Evolutionary conservation across 2,113 vertebrate species (phyloP).

Genomic region (Scophthalmus maximus): DNA sequence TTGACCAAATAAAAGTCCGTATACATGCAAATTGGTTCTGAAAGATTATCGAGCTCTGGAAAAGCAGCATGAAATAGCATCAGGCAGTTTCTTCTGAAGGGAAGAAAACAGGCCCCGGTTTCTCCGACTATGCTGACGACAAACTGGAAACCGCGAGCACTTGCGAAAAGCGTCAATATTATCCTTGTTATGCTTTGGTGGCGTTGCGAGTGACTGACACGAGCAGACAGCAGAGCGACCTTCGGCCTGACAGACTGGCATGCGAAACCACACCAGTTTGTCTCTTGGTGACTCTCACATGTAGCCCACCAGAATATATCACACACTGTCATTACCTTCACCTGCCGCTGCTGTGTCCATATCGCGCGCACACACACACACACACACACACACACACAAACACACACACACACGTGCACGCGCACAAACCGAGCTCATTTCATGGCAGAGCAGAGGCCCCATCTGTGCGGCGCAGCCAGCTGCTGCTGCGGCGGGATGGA

Average conservation of each 20-base stretch:
- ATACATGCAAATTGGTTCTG: slow-evolving; percentile 31
- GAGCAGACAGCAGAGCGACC: slow-evolving; percentile 32
- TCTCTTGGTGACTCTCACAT: slow-evolving; percentile 21
- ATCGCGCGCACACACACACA: no score
- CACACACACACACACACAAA: slow-evolving; percentile 4
- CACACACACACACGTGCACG: slow-evolving; percentile 9
- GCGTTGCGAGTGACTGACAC: slow-evolving; percentile 32
- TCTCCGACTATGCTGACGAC: slow-evolving; percentile 41
- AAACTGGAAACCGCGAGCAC: slow-evolving; percentile 28
- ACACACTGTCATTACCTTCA: slow-evolving; percentile 38
- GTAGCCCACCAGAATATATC: slow-evolving; percentile 40
- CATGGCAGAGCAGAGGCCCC: slow-evolving; percentile 75
- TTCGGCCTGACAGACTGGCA: slow-evolving; percentile 51
- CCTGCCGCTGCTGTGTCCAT: slow-evolving; percentile 20
- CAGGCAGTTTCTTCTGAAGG: slow-evolving; percentile 38
- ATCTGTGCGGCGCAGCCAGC: slow-evolving; percentile 65
- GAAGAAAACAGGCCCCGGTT: slow-evolving; percentile 46
- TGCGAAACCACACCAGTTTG: slow-evolving; percentile 20
- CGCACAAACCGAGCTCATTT: slow-evolving; percentile 55
- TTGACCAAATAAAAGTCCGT: slow-evolving; percentile 26
- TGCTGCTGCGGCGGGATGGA: slow-evolving; percentile 56
- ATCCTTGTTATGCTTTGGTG: slow-evolving; percentile 51
- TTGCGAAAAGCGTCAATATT: slow-evolving; percentile 42
- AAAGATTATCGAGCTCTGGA: slow-evolving; percentile 38
- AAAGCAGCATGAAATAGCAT: slow-evolving; percentile 43